These are phyloP conservation scores for Acronicta psi DNA, from an alignment of 2,888 invertebrate genomes.

Conservation along the genomic window DNA sequence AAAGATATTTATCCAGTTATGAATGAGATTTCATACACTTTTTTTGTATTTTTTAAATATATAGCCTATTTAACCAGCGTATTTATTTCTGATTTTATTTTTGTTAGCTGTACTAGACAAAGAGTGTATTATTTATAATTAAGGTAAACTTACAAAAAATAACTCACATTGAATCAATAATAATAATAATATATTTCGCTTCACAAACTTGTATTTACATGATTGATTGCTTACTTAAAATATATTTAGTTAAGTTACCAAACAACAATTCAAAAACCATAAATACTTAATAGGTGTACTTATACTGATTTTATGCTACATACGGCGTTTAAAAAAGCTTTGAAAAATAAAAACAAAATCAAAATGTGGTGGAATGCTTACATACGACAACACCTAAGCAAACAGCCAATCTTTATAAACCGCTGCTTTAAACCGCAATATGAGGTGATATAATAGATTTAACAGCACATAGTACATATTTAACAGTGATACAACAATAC, in stretches of 20 bases:
- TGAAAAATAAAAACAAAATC: slow-evolving; percentile 62
- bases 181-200: slow-evolving; percentile 81
- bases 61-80: not conserved
- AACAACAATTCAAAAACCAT: slow-evolving; percentile 82
- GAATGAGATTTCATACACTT: not conserved
- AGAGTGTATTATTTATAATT: no score
- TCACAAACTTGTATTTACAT: slow-evolving; percentile 88
- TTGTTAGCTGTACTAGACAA: no score
- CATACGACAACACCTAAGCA: slow-evolving; percentile 70
- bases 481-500: slow-evolving; percentile 72
- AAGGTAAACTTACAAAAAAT: slow-evolving; percentile 24
- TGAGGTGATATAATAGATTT: slow-evolving; percentile 27
- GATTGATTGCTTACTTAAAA: slow-evolving; percentile 84
- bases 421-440: slow-evolving; percentile 34
- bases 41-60: not conserved
- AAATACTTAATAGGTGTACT: slow-evolving; percentile 81
- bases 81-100: not conserved
- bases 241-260: slow-evolving; percentile 73
- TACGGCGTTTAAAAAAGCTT: slow-evolving; percentile 67
- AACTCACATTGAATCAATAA: slow-evolving; percentile 69
- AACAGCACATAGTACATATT: slow-evolving; percentile 55
- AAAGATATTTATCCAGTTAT: not conserved
- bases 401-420: slow-evolving; percentile 53
- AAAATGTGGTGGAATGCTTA: slow-evolving; percentile 82
- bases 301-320: slow-evolving; percentile 73